A percentile compares a stretch with the other conserved stretches of the same genome.
These are phyloP conservation scores for Subacronicta megacephala DNA, from an alignment of 2,888 invertebrate species.

Conservation along the genomic window DNA sequence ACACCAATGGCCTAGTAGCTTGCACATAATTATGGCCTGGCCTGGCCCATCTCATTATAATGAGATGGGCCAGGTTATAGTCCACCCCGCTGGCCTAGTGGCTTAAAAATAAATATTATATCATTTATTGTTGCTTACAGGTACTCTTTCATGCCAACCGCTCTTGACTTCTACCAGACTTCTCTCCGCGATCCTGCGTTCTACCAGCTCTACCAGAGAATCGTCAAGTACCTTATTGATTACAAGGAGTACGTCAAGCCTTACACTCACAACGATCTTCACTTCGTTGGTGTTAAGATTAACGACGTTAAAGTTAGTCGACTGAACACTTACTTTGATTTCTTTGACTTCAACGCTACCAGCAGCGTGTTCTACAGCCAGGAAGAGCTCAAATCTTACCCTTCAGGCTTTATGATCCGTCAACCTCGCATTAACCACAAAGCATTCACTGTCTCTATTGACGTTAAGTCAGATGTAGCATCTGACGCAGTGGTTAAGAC, in stretches of 20 bases:
- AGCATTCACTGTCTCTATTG: conserved; percentile 90
- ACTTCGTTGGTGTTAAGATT: conserved; percentile 90
- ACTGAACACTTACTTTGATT: conserved; percentile 91
- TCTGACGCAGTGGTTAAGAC: conserved; percentile 90
- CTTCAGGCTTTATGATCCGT: conserved; percentile 87
- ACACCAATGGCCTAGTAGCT: too few relatives aligned
- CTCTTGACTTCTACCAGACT: conserved; percentile 91
- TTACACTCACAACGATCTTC: conserved; percentile 89
- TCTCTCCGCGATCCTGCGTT: conserved; percentile 93
- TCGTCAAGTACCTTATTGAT: conserved; percentile 88
- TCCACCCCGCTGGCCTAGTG: too few relatives aligned
- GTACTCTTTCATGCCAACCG: conserved; percentile 85
- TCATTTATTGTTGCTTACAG: conserved; percentile 57
- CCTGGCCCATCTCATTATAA: too few relatives aligned
- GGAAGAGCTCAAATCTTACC: conserved; percentile 74
- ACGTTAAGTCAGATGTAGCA: conserved; percentile 89
- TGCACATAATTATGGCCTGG: too few relatives aligned
- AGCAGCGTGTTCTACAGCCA: conserved; percentile 81
- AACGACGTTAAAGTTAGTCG: conserved; percentile 90
- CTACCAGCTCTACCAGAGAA: conserved; percentile 91
- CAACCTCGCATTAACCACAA: conserved; percentile 93
- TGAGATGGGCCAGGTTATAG: too few relatives aligned
- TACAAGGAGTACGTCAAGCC: conserved; percentile 90
- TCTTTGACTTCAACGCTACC: conserved; percentile 90
- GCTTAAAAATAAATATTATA: too few relatives aligned